phyloP scores from a whole-genome alignment of 2,888 invertebrate genomes.

The Ornithoptera alexandrae region DNA sequence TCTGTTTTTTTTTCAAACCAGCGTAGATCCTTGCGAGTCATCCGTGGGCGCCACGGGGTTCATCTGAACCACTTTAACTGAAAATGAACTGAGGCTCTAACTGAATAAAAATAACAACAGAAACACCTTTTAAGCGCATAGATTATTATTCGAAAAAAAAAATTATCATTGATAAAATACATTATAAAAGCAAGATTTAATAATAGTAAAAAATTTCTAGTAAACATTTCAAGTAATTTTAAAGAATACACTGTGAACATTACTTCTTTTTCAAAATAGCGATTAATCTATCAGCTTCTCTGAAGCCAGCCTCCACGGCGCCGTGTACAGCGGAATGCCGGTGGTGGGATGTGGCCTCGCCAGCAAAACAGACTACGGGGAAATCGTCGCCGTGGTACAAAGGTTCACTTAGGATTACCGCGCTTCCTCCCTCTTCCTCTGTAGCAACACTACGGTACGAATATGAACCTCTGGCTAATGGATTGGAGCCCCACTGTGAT shows the following conservation, averaged over 20 bases:
- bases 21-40: too few species aligned
- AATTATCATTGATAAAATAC: too few species aligned
- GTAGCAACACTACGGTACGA: constrained; percentile 80
- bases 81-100: too few species aligned
- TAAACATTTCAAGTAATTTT: background rate
- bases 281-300: constrained; percentile 84
- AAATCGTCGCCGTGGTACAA: constrained; percentile 54
- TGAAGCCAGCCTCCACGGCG: constrained; percentile 85
- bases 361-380: constrained; percentile 83
- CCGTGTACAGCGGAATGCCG: constrained; percentile 86
- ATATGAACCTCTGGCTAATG: constrained; percentile 82
- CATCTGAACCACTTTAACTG: too few species aligned
- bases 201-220: too few species aligned
- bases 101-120: too few species aligned
- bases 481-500: constrained; percentile 83
- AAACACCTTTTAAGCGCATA: too few species aligned
- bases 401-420: constrained; percentile 78
- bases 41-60: too few species aligned
- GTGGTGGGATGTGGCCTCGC: constrained; percentile 83
- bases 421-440: constrained; percentile 77
- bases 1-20: too few species aligned
- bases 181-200: too few species aligned
- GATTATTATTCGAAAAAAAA: too few species aligned
- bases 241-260: background rate
- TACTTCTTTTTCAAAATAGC: constrained; percentile 44